Evolutionary conservation across 2,113 vertebrate species (phyloP).

Genomic region (Apteryx mantelli): DNA sequence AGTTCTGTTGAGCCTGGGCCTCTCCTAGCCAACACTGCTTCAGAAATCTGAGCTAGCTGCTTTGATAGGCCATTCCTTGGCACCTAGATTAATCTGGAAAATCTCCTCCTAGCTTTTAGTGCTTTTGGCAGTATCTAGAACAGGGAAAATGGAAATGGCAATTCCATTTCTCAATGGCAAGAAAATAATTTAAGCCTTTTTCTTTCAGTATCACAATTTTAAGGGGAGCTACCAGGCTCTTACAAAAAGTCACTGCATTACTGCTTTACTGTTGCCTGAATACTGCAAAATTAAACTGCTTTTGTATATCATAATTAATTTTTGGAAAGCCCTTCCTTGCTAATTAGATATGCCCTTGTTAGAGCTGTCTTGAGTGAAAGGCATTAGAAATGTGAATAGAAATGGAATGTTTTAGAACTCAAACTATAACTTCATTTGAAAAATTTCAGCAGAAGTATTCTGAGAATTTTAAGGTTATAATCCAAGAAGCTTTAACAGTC

Average conservation of each 20-base stretch:
- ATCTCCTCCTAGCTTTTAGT: neutral
- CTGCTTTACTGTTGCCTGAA: neutral
- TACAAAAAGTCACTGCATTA: neutral
- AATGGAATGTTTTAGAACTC: neutral
- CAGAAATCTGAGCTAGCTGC: neutral
- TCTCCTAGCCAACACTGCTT: neutral
- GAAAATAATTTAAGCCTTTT: neutral
- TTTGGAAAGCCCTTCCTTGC: neutral
- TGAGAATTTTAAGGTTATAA: neutral
- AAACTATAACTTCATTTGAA: neutral
- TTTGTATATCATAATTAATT: neutral
- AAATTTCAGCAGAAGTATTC: neutral
- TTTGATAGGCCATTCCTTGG: neutral
- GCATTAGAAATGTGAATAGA: neutral
- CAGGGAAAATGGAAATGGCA: neutral
- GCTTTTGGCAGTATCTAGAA: neutral
- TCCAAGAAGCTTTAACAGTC: neutral
- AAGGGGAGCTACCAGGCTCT: neutral
- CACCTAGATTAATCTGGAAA: neutral
- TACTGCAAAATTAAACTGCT: neutral
- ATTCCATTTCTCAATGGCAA: neutral
- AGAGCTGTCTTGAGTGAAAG: slow-evolving; percentile 22
- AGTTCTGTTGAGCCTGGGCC: neutral
- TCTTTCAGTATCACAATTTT: neutral
- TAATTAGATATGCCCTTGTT: slow-evolving; percentile 24